These are phyloP conservation scores for Cercopithecus mona DNA, from an alignment of 2,113 vertebrate species.

Conservation along the genomic window DNA sequence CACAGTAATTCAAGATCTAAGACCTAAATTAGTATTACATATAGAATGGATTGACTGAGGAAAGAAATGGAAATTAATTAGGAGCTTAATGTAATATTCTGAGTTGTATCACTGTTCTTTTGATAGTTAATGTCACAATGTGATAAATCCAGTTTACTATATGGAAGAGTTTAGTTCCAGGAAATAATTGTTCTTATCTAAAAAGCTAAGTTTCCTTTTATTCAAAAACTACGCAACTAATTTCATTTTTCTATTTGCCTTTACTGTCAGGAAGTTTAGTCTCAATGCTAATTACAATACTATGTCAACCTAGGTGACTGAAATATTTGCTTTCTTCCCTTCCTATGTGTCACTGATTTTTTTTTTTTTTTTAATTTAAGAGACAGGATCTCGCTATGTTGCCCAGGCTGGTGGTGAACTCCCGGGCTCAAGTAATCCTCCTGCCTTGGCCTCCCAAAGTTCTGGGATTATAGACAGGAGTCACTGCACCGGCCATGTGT, in stretches of 20 bases:
- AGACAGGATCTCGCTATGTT: no score
- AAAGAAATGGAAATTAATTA: not conserved
- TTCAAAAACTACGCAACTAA: not conserved
- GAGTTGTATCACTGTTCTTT: not conserved
- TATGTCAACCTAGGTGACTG: not conserved
- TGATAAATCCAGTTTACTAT: not conserved
- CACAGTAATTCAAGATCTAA: not conserved
- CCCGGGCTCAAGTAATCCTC: no score
- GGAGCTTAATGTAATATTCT: not conserved
- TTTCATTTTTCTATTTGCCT: not conserved
- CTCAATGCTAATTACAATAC: not conserved
- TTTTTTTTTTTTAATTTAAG: no score
- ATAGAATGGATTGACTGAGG: not conserved
- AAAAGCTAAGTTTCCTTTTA: constrained; percentile 3
- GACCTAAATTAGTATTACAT: not conserved
- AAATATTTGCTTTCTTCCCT: not conserved
- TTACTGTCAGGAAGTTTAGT: not conserved
- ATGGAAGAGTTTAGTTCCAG: not conserved
- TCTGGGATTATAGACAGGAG: no score
- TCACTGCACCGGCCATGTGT: no score
- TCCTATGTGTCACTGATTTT: not conserved
- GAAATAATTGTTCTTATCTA: not conserved
- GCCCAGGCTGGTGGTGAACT: no score
- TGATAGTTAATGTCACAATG: not conserved
- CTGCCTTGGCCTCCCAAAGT: no score